Conservation (phyloP, 2,113 vertebrate genomes). For the Dipodomys spectabilis region DNA sequence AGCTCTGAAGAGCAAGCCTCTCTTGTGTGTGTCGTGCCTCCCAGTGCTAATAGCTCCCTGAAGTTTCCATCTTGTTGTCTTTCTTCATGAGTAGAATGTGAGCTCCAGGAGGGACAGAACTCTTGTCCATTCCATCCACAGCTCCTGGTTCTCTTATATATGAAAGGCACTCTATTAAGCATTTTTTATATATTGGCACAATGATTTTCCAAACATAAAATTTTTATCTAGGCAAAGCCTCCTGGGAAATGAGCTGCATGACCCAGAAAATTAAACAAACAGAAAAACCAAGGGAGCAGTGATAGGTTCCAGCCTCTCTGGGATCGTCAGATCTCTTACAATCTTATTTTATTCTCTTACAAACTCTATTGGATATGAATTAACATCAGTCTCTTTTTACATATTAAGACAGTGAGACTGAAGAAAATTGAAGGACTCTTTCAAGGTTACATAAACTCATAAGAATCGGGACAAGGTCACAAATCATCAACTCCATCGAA, state of each 20-base stretch:
- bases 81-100: background rate
- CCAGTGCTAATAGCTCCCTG: background rate
- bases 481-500: background rate
- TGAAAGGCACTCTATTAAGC: background rate
- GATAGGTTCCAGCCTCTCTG: no score
- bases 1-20: background rate
- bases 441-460: background rate
- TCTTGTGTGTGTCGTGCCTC: background rate
- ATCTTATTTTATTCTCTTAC: background rate
- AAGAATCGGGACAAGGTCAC: background rate
- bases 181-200: background rate
- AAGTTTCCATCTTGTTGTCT: background rate
- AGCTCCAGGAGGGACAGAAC: background rate
- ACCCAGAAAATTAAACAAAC: slow-evolving; percentile 33
- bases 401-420: slow-evolving; percentile 39
- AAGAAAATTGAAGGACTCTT: slow-evolving; percentile 1
- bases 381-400: slow-evolving; percentile 1
- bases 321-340: background rate
- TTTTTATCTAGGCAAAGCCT: background rate
- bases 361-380: background rate
- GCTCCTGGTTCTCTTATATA: background rate
- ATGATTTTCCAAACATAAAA: background rate
- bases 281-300: background rate
- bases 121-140: background rate
- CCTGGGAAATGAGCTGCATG: background rate